These are phyloP conservation scores for Camelus dromedarius DNA, from an alignment of 2,113 vertebrate genomes.

Conservation along the genomic window DNA sequence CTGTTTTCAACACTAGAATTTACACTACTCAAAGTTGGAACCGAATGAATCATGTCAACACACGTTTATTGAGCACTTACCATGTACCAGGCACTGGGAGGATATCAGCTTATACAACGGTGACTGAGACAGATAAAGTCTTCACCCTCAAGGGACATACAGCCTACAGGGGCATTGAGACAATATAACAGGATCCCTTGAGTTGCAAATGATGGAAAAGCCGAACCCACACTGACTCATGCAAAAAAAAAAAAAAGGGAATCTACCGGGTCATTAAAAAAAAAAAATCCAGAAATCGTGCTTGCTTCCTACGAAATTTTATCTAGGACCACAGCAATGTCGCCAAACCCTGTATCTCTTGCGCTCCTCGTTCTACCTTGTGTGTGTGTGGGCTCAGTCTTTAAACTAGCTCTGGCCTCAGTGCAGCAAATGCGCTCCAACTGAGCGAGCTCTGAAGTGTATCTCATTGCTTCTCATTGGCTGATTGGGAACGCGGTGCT, in stretches of 20 bases:
- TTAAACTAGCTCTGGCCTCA: neutral
- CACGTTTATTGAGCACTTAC: neutral
- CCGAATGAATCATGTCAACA: neutral
- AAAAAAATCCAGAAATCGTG: neutral
- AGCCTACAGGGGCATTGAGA: neutral
- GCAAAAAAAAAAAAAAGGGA: neutral
- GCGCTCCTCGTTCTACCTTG: neutral
- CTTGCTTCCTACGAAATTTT: neutral
- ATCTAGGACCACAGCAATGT: neutral
- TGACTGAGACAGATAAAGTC: neutral
- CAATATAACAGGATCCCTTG: neutral
- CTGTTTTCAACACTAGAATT: neutral
- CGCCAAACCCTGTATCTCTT: neutral
- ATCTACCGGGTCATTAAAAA: neutral
- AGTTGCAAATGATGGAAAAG: neutral
- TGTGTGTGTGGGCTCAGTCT: rapidly evolving
- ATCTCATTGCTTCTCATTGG: neutral
- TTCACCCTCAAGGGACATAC: neutral
- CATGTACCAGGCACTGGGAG: neutral
- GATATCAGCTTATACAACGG: neutral
- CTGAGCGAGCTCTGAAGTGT: neutral
- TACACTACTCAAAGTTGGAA: neutral
- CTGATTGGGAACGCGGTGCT: neutral
- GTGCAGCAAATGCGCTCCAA: neutral
- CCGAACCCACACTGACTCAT: neutral